Conservation (phyloP, 2,888 invertebrate species). For the Drosophila pseudotakahashii region DNA sequence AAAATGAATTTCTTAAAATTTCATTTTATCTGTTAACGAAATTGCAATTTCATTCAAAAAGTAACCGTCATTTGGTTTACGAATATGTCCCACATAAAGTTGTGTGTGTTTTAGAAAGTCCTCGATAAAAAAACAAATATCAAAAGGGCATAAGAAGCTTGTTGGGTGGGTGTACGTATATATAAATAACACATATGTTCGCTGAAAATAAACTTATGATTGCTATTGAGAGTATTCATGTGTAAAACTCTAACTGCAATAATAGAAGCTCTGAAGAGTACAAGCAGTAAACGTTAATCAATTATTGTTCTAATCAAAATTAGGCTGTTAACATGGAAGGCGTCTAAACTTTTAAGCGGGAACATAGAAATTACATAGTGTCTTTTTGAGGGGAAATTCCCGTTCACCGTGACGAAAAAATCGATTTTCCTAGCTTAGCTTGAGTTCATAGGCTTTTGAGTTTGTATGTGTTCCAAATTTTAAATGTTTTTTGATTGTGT, state of each 20-base stretch:
- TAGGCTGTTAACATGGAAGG: slow-evolving; percentile 6
- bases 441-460: neutral
- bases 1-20: too few species aligned
- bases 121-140: neutral
- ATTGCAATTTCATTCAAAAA: too few species aligned
- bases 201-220: slow-evolving; percentile 14
- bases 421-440: too few species aligned
- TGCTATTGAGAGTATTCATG: slow-evolving; percentile 15
- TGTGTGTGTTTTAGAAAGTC: neutral
- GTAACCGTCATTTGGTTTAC: neutral
- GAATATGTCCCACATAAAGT: neutral
- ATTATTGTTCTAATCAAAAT: slow-evolving; percentile 3
- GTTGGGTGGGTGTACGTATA: slow-evolving; percentile 4
- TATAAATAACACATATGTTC: slow-evolving; percentile 30
- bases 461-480: too few species aligned
- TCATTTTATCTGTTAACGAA: neutral
- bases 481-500: too few species aligned
- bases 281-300: slow-evolving; percentile 51
- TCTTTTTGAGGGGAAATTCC: slow-evolving; percentile 4
- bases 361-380: slow-evolving; percentile 4
- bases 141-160: slow-evolving; percentile 2
- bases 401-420: neutral
- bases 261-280: slow-evolving; percentile 30
- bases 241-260: slow-evolving; percentile 20
- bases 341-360: slow-evolving; percentile 10